Evolutionary conservation across 2,888 invertebrate genomes (phyloP), one percentile per base, ranked within the genome.

Genomic region (Creontiades dilutus): DNA sequence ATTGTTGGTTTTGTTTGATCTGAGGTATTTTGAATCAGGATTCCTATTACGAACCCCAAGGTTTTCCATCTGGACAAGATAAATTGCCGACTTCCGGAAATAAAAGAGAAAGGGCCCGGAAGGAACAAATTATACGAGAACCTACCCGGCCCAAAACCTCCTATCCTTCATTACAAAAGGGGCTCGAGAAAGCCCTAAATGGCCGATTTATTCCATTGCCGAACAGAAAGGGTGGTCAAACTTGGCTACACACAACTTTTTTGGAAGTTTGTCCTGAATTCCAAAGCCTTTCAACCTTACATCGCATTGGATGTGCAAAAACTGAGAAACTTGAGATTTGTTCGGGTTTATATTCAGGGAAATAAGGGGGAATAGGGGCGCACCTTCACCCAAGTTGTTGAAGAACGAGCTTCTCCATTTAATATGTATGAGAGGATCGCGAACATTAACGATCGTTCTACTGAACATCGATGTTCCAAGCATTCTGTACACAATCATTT

Each of bases 61-160:
- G 52, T 37, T 57, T 57, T 57, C n/a, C 57, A 57, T 57, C 57
- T 57, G 57, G n/a, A 7, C 57, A n/a, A 57, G 5, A 57, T 57
- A 57, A 57, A 57, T 57, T 57, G 57, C 57, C n/a, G 57, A n/a
- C 5, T 2, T n/a, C n/a, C 57, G n/a, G 57, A n/a, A 57, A n/a
- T 57, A 57, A 16, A 57, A 57, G 57, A 16, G 16, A 57, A 57
- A 57, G 16, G 57, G 57, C n/a, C 57, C 12, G 57, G n/a, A 57
- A 57, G 57, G 16, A 57, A 57, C 57, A 57, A 57, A 57, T 57
- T 57, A 57, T n/a, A 57, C 57, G 16, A n/a, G n/a, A n/a, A n/a
- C 14, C n/a, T 57, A n/a, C 19, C 57, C 12, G 57, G 5, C 19
- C 57, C 52, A 12, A 52, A 52, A 12, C 52, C 52, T 37, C 11